Percentiles rank a stretch among this genome's conserved stretches.
Conservation (phyloP, 2,797 vertebrate genomes). For the Tachyglossus aculeatus region DNA sequence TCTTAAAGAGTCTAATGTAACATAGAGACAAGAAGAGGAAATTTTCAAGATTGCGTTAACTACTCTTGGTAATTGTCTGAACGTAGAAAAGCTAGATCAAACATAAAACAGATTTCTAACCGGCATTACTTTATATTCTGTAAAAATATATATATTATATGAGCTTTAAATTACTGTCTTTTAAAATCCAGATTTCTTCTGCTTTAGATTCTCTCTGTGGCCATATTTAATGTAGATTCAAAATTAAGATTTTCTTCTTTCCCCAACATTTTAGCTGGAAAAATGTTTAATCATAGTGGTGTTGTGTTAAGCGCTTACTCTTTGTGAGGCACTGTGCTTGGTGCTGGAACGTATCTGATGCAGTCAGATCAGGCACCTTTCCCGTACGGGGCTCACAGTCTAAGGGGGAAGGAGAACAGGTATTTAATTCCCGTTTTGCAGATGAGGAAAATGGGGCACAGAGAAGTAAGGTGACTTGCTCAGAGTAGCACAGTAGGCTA, state of each 20-base stretch:
- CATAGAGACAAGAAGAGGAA: neutral
- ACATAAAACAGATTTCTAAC: neutral
- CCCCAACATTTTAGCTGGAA: neutral
- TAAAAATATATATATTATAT: neutral
- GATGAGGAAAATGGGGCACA: no score
- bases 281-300: neutral
- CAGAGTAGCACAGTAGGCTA: no score
- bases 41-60: neutral
- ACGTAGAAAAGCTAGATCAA: neutral
- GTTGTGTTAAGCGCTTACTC: no score
- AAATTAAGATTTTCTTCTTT: neutral
- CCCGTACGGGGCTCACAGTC: no score
- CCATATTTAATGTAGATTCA: neutral
- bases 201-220: neutral
- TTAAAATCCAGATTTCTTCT: conserved; percentile 8
- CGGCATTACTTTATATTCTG: no score
- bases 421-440: no score
- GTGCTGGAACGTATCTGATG: no score
- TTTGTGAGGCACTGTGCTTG: no score
- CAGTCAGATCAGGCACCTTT: no score
- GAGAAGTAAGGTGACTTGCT: no score
- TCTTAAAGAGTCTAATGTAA: neutral
- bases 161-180: neutral
- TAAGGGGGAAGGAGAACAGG: no score
- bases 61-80: neutral